These are phyloP conservation scores for Schizotus pectinicornis DNA, from an alignment of 2,888 invertebrate species.

Conservation along the genomic window DNA sequence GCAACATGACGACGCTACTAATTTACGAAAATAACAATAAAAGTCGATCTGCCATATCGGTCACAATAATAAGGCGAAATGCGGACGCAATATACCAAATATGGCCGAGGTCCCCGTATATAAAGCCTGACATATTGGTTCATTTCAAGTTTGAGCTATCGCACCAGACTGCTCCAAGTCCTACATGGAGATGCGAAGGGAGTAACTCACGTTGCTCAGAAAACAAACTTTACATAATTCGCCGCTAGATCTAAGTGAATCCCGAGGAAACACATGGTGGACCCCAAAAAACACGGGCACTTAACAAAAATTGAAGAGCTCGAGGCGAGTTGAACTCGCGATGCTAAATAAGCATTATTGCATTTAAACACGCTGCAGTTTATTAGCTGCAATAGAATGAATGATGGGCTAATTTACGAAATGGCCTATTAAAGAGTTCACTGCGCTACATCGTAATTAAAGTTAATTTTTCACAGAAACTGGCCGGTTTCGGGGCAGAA, in stretches of 20 bases:
- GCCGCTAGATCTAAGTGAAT: constrained; percentile 23
- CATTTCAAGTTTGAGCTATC: constrained; percentile 40
- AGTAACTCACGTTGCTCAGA: constrained; percentile 33
- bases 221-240: constrained; percentile 43
- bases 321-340: background rate
- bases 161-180: constrained; percentile 24
- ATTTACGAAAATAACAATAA: constrained; percentile 11
- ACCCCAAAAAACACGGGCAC: constrained; percentile 15
- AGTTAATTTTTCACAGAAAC: constrained; percentile 13
- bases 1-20: too few relatives aligned
- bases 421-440: constrained; percentile 27
- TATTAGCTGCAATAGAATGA: constrained; percentile 25
- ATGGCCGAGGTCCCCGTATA: constrained; percentile 31
- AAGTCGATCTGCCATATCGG: constrained; percentile 21
- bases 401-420: constrained; percentile 28
- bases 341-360: constrained; percentile 9
- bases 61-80: constrained; percentile 38
- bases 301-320: constrained; percentile 2
- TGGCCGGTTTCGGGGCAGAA: too few relatives aligned
- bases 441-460: constrained; percentile 27
- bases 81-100: constrained; percentile 36
- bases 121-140: constrained; percentile 42
- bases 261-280: constrained; percentile 17
- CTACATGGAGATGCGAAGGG: constrained; percentile 28
- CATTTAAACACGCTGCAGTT: constrained; percentile 22